Evolutionary conservation across 2,797 vertebrate species (phyloP), one percentile per base, ranked within the genome.

Genomic region (Rhinichthys osculus): DNA sequence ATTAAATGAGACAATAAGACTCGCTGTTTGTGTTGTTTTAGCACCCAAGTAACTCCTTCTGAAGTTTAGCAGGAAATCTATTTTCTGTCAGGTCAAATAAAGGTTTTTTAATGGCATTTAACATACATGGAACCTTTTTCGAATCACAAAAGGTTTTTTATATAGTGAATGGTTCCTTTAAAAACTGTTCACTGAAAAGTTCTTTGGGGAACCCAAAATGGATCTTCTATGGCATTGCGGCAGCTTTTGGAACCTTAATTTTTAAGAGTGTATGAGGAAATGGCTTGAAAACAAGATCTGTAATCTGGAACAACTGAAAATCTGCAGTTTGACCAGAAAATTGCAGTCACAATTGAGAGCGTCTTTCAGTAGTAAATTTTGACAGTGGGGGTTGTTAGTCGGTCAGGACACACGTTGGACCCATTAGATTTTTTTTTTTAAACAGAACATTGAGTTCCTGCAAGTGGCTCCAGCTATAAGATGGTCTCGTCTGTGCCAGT

Each of bases 391-490:
- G 7, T 64, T 79, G 16, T 42, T 21, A 19, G n/a, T 27, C 8
- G 0, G 57, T 47, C 78, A 33, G 59, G 44, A 44, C 40, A 66
- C 59, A 44, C 3, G 3, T 17, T 66, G n/a, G 17, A 62, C 23
- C n/a, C 23, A 27, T 78, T 62, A 42, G 11, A 64, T 64, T 57
- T 42, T 16, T 44, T 0, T 7, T 69, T 16, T 27, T 13, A 50
- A 66, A 66, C 38, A 66, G 82, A 47, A 76, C 82, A 52, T 5
- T 13, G 42, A 66, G 71, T 47, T 50, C 70, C 70, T 62, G 10
- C 66, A 52, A 83, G 54, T 44, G n/a, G 73, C 30, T 82, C 52
- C 19, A 47, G 19, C 69, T 73, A 44, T 10, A 62, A 82, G 23
- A 59, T 33, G 35, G 6, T 72, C 35, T 59, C 8, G 21, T 14